Base-by-base conservation (phyloP, 1,140 invertebrate species). In the Drosophila insularis region DNA sequence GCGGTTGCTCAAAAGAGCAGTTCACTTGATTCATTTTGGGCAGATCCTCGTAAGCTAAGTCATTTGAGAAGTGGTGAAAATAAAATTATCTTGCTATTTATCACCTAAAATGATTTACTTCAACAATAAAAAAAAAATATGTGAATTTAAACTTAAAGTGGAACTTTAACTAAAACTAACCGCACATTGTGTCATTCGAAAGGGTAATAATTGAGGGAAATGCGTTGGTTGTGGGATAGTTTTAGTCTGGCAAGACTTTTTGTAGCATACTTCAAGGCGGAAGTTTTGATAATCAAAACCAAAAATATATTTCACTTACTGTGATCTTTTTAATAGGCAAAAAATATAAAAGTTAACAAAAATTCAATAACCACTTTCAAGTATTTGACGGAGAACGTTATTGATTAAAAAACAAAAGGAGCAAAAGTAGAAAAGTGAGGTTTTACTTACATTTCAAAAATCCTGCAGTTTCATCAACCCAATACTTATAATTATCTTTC, bases 401-500 rank as follows among this genome's bases (percentile, higher is more conserved):
- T 50, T 21, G 6, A 46, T 19, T 10, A 7, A 17, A 27, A 27
- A 27, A 6, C 27, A 27, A 27, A 27, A 27, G 5, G 4, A 27
- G 27, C 6, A 6, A 27, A 0, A 0, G 5, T 6, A 31, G 1
- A 27, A 31, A 27, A 27, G 27, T 27, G 27, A 5, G 21, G 4
- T 68, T 27, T 43, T 56, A 84, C 90, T 90, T 77, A 91, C 90
- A 73, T 84, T 87, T 76, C 60, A 91, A 74, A 73, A 91, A 91
- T 72, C 65, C 54, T 40, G 71, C 64, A 75, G 97, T 93, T 91
- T 95, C 95, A 37, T 94, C 93, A 60, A 95, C 94, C 97, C 97
- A 98, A 76, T 95, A 94, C 73, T 95, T 93, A 90, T 95, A 96
- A 82, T 97, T 97, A 56, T 96, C 95, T 84, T 95, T 93, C 76